Evolutionary conservation across 2,797 vertebrate species (phyloP).

Genomic region (Saxicola maurus): DNA sequence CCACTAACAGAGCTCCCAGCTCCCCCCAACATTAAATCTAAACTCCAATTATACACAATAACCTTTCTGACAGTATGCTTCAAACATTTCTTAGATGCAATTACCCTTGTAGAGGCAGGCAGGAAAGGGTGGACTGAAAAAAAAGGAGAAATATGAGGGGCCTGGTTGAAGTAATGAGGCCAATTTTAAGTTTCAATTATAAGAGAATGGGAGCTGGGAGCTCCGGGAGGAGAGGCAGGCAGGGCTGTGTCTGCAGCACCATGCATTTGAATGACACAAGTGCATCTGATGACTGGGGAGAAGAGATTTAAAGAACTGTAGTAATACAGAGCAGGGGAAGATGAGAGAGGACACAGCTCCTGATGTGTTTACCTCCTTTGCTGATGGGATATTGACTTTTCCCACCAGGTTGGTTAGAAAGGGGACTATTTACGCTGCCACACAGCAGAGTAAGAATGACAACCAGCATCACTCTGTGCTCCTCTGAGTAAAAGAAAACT

Average conservation of each 20-base stretch:
- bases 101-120: slow-evolving; percentile 33
- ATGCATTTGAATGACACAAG: slow-evolving; percentile 73
- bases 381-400: slow-evolving; percentile 87
- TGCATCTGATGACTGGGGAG: slow-evolving; percentile 69
- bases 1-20: background rate
- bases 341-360: slow-evolving; percentile 77
- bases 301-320: slow-evolving; percentile 71
- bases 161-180: slow-evolving; percentile 51
- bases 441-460: slow-evolving; percentile 78
- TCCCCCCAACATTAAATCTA: background rate
- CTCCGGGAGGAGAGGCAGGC: slow-evolving; percentile 31
- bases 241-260: slow-evolving; percentile 26
- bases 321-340: slow-evolving; percentile 70
- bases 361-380: slow-evolving; percentile 81
- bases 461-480: slow-evolving; percentile 70
- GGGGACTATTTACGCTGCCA: slow-evolving; percentile 81
- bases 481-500: slow-evolving; percentile 71
- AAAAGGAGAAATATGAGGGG: background rate
- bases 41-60: slow-evolving; percentile 23
- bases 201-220: slow-evolving; percentile 38
- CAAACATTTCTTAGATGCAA: slow-evolving; percentile 38
- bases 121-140: background rate
- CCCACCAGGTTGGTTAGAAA: slow-evolving; percentile 84
- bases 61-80: slow-evolving; percentile 44
- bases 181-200: slow-evolving; percentile 71